Base-by-base conservation (phyloP, 2,113 vertebrate genomes). In the Genyomyrus donnyi region DNA sequence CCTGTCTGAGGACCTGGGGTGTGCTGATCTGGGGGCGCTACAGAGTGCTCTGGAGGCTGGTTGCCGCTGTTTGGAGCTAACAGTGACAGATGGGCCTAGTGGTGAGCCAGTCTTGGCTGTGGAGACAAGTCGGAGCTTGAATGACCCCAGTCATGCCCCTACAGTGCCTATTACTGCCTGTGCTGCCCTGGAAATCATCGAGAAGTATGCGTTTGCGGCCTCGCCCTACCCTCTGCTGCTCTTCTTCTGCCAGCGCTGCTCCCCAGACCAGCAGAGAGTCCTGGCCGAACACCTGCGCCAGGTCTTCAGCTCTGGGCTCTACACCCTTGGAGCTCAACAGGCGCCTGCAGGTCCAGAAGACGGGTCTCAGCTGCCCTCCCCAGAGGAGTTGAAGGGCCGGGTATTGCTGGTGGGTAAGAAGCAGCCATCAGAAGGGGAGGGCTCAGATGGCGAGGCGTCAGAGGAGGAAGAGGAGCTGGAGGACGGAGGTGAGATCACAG, bases 401-500 rank as follows among this genome's bases (percentile, higher is more conserved):
- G 95, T 99, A 90, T 95, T 99, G 0, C 92, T 99, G 35, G 97
- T 98, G 90, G 98, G 97, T 88, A 99, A 98, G 93, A 99, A 97
- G 88, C 92, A 98, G 11, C 96, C 97, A 4, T 92, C 92, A 0
- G 94, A 96, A 58, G 94, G 96, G 52, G 95, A 97, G 1, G 92
- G 96, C n/a, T 95, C 96, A 6, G 98, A 99, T 31, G 97, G 98
- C 88, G 98, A 99, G 86, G 97, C 98, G 15, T 98, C 97, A 0
- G 98, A 99, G 88, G 98, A 99, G 93, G 98, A 99, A 0, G 98
- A 99, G 92, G 98, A 99, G 92, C 97, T 97, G 0, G 97, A 97
- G 91, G 97, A 95, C 1, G 94, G 95, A 0, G 96, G 95, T 3
- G 95, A 95, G 49, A 70, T 96, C 88, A 95, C 95, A 5, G 95